Evolutionary conservation across 2,888 invertebrate species (phyloP), one percentile per base, ranked within the genome.

Genomic region (Drosophila sordidula): DNA sequence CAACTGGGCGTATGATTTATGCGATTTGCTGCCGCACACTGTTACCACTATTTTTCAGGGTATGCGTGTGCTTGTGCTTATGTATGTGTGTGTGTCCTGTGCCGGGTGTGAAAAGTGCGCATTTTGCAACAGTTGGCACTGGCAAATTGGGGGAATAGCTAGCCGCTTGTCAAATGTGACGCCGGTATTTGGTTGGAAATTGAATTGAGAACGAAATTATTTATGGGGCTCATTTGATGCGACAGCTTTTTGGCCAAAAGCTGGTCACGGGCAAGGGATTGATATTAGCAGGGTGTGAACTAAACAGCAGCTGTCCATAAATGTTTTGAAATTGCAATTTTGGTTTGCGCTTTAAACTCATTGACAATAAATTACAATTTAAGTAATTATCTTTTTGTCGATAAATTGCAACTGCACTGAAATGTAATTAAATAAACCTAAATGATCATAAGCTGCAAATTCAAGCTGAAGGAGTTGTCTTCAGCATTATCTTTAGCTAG

Each of bases 1-100:
- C 88, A 82, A 83, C 87, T 69, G 77, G 87, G 86, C 82, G 86
- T 71, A 87, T 83, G 88, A 83, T 87, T 83, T 87, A 83, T 83
- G 82, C 63, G 86, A 78, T 78, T 78, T 80, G 58, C 46, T 66
- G 62, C 70, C 62, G 32, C 50, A 36, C 80, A 63, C 44, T 58
- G 54, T 84, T 75, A 71, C 80, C 74, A 75, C 14, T 44, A 44
- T 25, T 44, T 63, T 41, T 41, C 9, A n/a, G 3, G 1, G 22
- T 41, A 9, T 39, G 38, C 12, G 3, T 11, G 9, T 9, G 32
- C n/a, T n/a, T 32, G 32, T 32, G 32, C 18, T n/a, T n/a, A n/a
- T n/a, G n/a, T n/a, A n/a, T 11, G 32, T 32, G 4, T 12, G 34
- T 34, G 34, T 34, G 34, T 2, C 11, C 11, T 12, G 34, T 38